Percentiles rank a stretch among this genome's conserved stretches.
Conservation (phyloP, 2,888 invertebrate species). For the Plagodis dolabraria region DNA sequence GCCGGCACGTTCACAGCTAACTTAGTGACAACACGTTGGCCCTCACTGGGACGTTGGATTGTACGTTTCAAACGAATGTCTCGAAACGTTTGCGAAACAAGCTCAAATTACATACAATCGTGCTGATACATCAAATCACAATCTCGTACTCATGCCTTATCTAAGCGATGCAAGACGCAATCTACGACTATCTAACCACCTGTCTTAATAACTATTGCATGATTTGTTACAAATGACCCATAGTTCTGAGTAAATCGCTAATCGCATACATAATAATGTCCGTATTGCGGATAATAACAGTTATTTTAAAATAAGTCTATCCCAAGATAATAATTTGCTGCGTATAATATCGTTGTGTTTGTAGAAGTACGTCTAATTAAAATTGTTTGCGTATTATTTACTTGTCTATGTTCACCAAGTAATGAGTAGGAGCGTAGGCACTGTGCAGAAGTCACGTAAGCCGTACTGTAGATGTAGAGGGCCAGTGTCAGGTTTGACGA, state of each 20-base stretch:
- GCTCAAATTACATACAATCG: conserved; percentile 36
- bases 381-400: conserved; percentile 43
- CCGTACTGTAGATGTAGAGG: conserved; percentile 32
- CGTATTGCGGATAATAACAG: conserved; percentile 43
- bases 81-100: conserved; percentile 59
- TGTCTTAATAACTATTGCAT: conserved; percentile 19
- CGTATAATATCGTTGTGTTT: conserved; percentile 44
- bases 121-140: conserved; percentile 25
- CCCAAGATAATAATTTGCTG: conserved; percentile 41
- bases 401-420: conserved; percentile 7
- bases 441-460: conserved; percentile 35
- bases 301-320: conserved; percentile 42
- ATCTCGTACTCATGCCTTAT: conserved; percentile 21
- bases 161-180: not conserved
- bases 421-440: not conserved
- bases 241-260: conserved; percentile 17
- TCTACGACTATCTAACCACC: conserved; percentile 11
- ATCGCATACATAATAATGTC: conserved; percentile 26
- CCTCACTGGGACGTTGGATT: conserved; percentile 54
- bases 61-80: conserved; percentile 62
- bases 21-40: conserved; percentile 62
- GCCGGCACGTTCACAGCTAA: conserved; percentile 62
- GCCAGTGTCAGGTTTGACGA: conserved; percentile 48
- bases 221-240: conserved; percentile 19
- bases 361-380: conserved; percentile 41